Base-by-base conservation (phyloP, 2,888 invertebrate genomes). In the Trissolcus brochymenae region DNA sequence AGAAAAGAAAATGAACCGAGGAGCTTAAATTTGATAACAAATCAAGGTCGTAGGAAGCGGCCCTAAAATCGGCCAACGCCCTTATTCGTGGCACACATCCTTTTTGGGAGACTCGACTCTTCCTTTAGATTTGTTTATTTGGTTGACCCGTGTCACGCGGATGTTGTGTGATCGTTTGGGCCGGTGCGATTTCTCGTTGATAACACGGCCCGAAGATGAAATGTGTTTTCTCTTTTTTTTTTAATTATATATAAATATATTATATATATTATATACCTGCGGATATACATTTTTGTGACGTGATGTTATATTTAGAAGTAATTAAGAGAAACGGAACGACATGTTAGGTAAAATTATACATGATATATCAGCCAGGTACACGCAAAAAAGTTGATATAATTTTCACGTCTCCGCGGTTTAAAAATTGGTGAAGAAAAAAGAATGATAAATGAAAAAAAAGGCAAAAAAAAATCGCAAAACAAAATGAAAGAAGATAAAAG, bases 221-320 rank as follows among this genome's bases (percentile, higher is more conserved):
- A 85, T 84, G 83, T 86, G 84, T 86, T 86, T 84, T 83, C 86
- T 35, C 35, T 85, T 85, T 86, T 86, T n/a, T 50, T 84, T 87
- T 86, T 85, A 86, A 87, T 88, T 87, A 72, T 86, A 91, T 91
- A 90, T 93, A 93, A 92, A 92, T 93, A 93, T 93, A 93, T 93
- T 93, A 93, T 93, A 93, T 35, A 35, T 93, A 93, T 93, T 93
- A 93, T 93, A 93, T 93, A 93, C 92, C 93, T 92, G 93, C 93
- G 93, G 92, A 93, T 85, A 84, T 93, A 93, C 93, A 93, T 93
- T 93, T 93, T 94, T 93, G 93, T 93, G 93, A 93, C 91, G 91
- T 92, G 91, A 91, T 91, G 91, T 91, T 92, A 92, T 91, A 79
- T 81, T 92, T 91, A 92, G 85, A 84, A 82, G 82, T 86, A 86